phyloP scores from a whole-genome alignment of 2,888 invertebrate genomes.

The Scelioninae gen. 2 region DNA sequence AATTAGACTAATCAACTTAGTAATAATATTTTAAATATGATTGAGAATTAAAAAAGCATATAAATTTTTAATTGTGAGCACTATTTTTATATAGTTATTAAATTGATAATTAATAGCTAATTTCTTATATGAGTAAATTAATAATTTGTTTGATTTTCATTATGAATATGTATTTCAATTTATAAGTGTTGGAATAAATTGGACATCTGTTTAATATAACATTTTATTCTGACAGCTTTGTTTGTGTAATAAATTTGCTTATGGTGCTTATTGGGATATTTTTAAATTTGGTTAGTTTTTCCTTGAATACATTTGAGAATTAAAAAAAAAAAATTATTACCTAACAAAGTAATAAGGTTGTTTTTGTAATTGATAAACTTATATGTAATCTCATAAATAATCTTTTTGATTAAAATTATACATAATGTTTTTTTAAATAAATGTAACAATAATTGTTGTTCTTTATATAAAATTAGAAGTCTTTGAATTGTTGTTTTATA shows the following conservation, averaged over 20 bases:
- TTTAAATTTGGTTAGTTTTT: background rate
- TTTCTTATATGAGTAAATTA: background rate
- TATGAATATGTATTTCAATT: constrained; percentile 1
- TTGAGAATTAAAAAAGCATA: background rate
- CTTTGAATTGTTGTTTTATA: too few relatives aligned
- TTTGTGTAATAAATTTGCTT: constrained; percentile 61
- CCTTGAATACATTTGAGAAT: background rate
- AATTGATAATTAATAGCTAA: background rate
- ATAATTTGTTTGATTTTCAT: constrained; percentile 2
- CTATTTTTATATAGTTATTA: constrained; percentile 33
- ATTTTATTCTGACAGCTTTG: constrained; percentile 29
- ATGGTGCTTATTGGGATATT: constrained; percentile 61
- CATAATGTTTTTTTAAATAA: too few relatives aligned
- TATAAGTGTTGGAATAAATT: constrained; percentile 8
- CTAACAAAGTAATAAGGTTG: too few relatives aligned
- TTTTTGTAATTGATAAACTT: too few relatives aligned
- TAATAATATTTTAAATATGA: constrained; percentile 2
- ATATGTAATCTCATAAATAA: too few relatives aligned
- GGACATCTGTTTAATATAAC: background rate
- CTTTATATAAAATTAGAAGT: too few relatives aligned
- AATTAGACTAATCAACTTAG: background rate
- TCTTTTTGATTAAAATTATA: too few relatives aligned
- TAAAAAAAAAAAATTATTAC: too few relatives aligned
- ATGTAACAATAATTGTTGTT: too few relatives aligned
- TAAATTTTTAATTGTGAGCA: constrained; percentile 1